Evolutionary conservation across 2,888 invertebrate species (phyloP), one percentile per base, ranked within the genome.

Genomic region (Heliconius ethilla): DNA sequence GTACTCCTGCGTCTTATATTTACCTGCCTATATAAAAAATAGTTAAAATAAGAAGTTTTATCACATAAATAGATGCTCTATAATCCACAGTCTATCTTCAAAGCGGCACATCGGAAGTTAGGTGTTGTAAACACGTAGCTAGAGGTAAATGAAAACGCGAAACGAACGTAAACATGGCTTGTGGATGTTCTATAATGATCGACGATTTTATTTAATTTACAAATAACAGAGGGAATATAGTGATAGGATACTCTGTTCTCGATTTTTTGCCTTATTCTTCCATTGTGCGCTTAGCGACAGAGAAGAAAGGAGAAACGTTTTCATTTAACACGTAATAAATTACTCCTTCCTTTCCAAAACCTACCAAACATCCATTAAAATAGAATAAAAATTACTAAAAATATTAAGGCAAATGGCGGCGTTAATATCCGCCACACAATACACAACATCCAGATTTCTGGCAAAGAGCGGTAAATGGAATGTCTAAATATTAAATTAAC

Each of bases 81-180:
- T 40, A 63, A 74, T 63, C 27, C 18, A 22, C 62, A 25, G 37
- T 40, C n/a, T 62, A 77, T 62, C 80, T 78, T 83, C 80, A 82
- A 80, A 81, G 82, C 77, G 37, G 65, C 29, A 75, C 79, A 79
- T 74, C 80, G 82, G 78, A 78, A 75, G 75, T 65, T 62, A 83
- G 83, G 83, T 83, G 82, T 80, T 67, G 76, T 81, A 80, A 81
- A 81, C 81, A 51, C 51, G 70, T 59, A 70, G 74, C 69, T 75
- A 33, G 70, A 82, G 82, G 82, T 82, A 77, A 76, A 81, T 80
- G 79, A 75, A 78, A 83, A 78, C 79, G 81, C 80, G 79, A 79
- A 79, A 79, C 74, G 51, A 78, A 80, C 62, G 78, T 82, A 82
- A 82, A 83, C 79, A 82, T 77, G 22, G 40, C n/a, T 69, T 75